A percentile compares a stretch with the other conserved stretches of the same genome.
Conservation (phyloP, 2,888 invertebrate species). For the Drosophila mercatorum region DNA sequence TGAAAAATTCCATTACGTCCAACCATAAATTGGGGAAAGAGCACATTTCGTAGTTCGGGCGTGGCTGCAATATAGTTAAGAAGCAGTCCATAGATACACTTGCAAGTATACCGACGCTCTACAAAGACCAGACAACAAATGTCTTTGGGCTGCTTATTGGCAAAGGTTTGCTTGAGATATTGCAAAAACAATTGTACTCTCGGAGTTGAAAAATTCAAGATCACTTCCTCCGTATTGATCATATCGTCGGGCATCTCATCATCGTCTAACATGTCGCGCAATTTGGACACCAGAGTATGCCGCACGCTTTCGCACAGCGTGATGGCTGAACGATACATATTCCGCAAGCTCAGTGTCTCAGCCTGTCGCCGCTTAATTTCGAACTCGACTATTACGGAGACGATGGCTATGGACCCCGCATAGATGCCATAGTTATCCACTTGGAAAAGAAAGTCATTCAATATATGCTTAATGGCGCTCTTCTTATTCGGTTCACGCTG, state of each 20-base stretch:
- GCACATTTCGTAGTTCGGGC: slow-evolving; percentile 86
- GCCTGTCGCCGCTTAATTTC: slow-evolving; percentile 87
- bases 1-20: slow-evolving; percentile 85
- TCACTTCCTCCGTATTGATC: slow-evolving; percentile 66
- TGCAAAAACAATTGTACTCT: slow-evolving; percentile 88
- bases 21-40: slow-evolving; percentile 89
- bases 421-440: slow-evolving; percentile 86
- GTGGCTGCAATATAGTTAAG: slow-evolving; percentile 85
- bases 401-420: slow-evolving; percentile 87
- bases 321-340: slow-evolving; percentile 72
- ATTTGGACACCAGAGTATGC: slow-evolving; percentile 85
- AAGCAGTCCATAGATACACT: slow-evolving; percentile 89
- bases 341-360: slow-evolving; percentile 83
- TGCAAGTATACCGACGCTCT: slow-evolving; percentile 88
- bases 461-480: slow-evolving; percentile 85
- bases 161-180: slow-evolving; percentile 87
- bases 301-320: slow-evolving; percentile 85
- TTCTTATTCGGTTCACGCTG: slow-evolving; percentile 82
- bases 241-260: slow-evolving; percentile 71
- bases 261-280: slow-evolving; percentile 79
- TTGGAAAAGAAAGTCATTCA: slow-evolving; percentile 85
- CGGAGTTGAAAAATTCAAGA: slow-evolving; percentile 87
- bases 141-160: slow-evolving; percentile 77
- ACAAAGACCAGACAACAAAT: slow-evolving; percentile 83
- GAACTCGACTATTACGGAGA: slow-evolving; percentile 87